These are phyloP conservation scores for Cantharis lateralis DNA, from an alignment of 2,888 invertebrate species.

Conservation along the genomic window DNA sequence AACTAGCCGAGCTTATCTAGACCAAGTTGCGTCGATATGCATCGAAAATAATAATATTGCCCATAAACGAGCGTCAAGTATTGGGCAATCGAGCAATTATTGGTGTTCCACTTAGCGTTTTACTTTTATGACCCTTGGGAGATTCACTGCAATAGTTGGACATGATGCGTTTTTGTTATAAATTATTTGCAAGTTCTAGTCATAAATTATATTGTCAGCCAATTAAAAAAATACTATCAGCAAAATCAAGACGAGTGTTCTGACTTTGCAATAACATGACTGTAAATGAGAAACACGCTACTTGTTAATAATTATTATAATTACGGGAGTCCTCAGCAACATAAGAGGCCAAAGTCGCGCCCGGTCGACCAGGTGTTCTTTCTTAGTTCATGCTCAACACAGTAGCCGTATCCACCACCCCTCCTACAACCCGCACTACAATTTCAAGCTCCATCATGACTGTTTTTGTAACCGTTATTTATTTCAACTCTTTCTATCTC, in stretches of 20 bases:
- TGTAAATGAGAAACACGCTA: slow-evolving; percentile 50
- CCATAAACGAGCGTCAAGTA: not conserved
- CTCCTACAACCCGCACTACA: slow-evolving; percentile 39
- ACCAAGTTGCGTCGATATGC: slow-evolving; percentile 33
- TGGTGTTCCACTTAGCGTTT: not conserved
- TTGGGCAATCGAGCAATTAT: not conserved
- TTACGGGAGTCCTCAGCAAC: slow-evolving; percentile 51
- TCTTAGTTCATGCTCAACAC: slow-evolving; percentile 42
- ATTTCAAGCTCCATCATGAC: slow-evolving; percentile 39
- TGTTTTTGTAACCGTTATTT: slow-evolving; percentile 36
- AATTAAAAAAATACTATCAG: slow-evolving; percentile 36
- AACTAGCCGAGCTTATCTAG: slow-evolving; percentile 31
- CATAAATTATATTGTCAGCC: slow-evolving; percentile 34
- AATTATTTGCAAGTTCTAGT: slow-evolving; percentile 11
- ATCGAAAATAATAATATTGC: not conserved
- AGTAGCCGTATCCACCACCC: slow-evolving; percentile 47
- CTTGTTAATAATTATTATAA: slow-evolving; percentile 53
- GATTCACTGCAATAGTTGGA: not conserved
- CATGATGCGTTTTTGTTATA: slow-evolving; percentile 4
- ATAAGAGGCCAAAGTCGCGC: slow-evolving; percentile 22
- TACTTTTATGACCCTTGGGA: not conserved
- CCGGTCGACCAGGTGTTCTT: slow-evolving; percentile 50
- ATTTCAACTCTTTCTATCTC: slow-evolving; percentile 25
- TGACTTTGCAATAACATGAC: slow-evolving; percentile 40
- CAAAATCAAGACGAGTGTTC: slow-evolving; percentile 33